These are phyloP conservation scores for Spatulosminthurus flaviceps DNA, from an alignment of 2,888 invertebrate genomes.

Conservation along the genomic window DNA sequence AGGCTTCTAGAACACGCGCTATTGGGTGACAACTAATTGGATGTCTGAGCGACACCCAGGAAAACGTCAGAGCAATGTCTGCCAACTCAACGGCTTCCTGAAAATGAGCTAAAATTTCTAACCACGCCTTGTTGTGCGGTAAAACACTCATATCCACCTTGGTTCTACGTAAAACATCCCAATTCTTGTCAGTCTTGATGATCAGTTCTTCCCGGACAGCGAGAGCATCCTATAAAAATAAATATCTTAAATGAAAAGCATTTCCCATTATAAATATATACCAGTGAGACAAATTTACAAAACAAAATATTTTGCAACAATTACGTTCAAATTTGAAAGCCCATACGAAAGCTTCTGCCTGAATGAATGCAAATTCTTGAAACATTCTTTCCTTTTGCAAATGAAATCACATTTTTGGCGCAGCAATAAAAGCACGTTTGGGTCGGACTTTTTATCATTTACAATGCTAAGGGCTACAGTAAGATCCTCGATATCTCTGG, in stretches of 20 bases:
- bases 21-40: conserved; percentile 20
- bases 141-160: not conserved
- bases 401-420: conserved; percentile 35
- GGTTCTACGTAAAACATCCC: not conserved
- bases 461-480: conserved; percentile 45
- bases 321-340: not conserved
- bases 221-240: not conserved
- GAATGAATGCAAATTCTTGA: not conserved
- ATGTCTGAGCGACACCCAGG: conserved; percentile 11
- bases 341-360: not conserved
- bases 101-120: conserved; percentile 13
- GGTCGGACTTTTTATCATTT: conserved; percentile 32
- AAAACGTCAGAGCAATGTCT: conserved; percentile 19
- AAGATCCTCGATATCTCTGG: conserved; percentile 41
- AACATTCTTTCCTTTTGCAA: conserved; percentile 21
- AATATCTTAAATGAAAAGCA: not conserved
- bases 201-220: not conserved
- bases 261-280: too few relatives aligned
- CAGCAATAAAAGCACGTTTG: conserved; percentile 6
- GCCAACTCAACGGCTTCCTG: conserved; percentile 40
- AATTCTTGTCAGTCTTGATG: not conserved
- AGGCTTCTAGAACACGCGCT: not conserved
- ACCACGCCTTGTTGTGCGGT: not conserved
- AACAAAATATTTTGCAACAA: not conserved
- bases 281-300: too few relatives aligned